These are phyloP conservation scores for Magallana gigas DNA, from an alignment of 1,140 invertebrate genomes.

Conservation along the genomic window DNA sequence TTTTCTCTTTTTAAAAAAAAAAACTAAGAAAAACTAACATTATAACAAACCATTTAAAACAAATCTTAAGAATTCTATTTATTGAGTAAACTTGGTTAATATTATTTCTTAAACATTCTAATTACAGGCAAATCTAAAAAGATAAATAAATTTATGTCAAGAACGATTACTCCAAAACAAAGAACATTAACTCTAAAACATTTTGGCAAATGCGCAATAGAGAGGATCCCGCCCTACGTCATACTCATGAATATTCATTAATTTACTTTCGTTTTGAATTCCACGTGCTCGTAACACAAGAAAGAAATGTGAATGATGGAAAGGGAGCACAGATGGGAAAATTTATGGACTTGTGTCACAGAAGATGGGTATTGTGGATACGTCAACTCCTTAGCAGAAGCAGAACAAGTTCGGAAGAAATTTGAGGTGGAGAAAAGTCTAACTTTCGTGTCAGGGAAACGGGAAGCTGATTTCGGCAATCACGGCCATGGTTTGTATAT, in stretches of 20 bases:
- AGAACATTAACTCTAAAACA: too few relatives aligned
- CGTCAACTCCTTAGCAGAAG: not conserved
- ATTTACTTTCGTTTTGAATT: too few relatives aligned
- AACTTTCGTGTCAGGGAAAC: conserved; percentile 1
- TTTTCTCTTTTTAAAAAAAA: not conserved
- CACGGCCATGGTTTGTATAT: not conserved
- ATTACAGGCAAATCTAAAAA: too few relatives aligned
- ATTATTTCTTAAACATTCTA: too few relatives aligned
- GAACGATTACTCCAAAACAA: too few relatives aligned
- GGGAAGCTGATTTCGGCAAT: not conserved
- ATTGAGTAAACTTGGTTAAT: too few relatives aligned
- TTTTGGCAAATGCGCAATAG: too few relatives aligned
- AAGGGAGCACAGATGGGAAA: not conserved
- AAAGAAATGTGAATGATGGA: not conserved
- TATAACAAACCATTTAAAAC: not conserved
- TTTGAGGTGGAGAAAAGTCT: not conserved
- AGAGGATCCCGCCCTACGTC: too few relatives aligned
- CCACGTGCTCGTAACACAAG: not conserved
- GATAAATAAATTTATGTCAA: too few relatives aligned
- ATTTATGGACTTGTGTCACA: not conserved
- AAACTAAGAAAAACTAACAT: not conserved
- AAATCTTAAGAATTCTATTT: too few relatives aligned
- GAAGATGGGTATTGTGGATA: not conserved
- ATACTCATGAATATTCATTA: too few relatives aligned
- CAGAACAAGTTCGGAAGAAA: conserved; percentile 4